Evolutionary conservation across 2,113 vertebrate genomes (phyloP).

Genomic region (Arizona elegans): DNA sequence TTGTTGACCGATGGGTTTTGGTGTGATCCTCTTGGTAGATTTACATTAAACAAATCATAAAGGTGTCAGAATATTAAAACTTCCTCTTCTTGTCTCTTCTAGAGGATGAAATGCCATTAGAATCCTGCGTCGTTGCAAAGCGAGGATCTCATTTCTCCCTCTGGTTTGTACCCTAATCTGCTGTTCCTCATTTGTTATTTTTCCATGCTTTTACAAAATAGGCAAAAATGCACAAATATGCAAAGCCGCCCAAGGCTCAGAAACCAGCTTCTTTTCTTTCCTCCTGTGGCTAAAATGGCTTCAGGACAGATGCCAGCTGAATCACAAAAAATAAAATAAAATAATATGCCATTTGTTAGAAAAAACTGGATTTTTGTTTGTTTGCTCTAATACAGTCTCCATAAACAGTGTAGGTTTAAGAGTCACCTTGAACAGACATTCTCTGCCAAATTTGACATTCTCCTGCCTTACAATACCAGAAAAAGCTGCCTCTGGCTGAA

Average conservation of each 20-base stretch:
- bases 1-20: neutral
- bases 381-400: neutral
- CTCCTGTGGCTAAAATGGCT: neutral
- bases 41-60: neutral
- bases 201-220: neutral
- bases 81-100: neutral
- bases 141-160: neutral
- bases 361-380: neutral
- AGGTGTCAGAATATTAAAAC: neutral
- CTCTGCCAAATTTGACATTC: no score
- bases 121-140: neutral
- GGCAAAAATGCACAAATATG: neutral
- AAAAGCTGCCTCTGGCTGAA: neutral
- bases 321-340: neutral
- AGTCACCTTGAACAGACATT: neutral
- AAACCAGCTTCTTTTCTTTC: neutral
- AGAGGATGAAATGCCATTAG: neutral
- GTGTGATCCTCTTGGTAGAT: neutral
- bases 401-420: neutral
- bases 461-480: neutral
- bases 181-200: neutral
- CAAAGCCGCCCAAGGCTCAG: neutral
- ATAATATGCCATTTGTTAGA: neutral
- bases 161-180: neutral
- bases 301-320: neutral